phyloP scores from a whole-genome alignment of 2,113 vertebrate genomes.

The Pangasianodon hypophthalmus region DNA sequence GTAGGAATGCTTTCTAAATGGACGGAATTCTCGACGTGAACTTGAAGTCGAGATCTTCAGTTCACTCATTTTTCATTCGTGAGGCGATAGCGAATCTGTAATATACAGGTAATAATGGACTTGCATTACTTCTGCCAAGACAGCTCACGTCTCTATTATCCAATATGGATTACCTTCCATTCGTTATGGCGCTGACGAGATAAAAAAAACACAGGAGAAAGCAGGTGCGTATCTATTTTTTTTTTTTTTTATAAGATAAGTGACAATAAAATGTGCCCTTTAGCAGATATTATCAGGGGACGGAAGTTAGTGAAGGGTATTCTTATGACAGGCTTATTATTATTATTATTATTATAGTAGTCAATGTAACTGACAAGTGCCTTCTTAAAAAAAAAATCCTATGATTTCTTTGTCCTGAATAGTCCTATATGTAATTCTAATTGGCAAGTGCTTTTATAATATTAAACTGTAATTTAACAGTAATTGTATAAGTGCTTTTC shows the following conservation, averaged over 20 bases:
- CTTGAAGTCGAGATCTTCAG: slow-evolving; percentile 53
- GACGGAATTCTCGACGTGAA: slow-evolving; percentile 66
- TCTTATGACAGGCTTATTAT: background rate
- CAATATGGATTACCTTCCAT: slow-evolving; percentile 99
- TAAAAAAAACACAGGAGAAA: slow-evolving; percentile 28
- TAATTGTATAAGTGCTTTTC: slow-evolving; percentile 65
- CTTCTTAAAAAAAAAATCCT: background rate
- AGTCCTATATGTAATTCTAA: slow-evolving; percentile 14
- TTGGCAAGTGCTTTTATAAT: slow-evolving; percentile 47
- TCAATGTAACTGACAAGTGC: slow-evolving; percentile 7
- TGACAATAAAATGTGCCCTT: slow-evolving; percentile 32
- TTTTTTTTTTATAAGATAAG: slow-evolving; percentile 26
- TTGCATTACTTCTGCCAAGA: slow-evolving; percentile 62
- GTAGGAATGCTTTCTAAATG: slow-evolving; percentile 74
- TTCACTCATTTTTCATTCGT: slow-evolving; percentile 34
- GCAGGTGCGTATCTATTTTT: slow-evolving; percentile 55
- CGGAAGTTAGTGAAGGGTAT: background rate
- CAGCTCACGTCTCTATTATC: slow-evolving; percentile 80
- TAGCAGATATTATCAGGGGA: slow-evolving; percentile 38
- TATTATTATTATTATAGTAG: slow-evolving; percentile 28
- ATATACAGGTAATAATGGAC: slow-evolving; percentile 77
- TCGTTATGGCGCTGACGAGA: slow-evolving; percentile 61
- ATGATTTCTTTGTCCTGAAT: slow-evolving; percentile 25
- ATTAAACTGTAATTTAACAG: slow-evolving; percentile 63
- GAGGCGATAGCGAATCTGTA: slow-evolving; percentile 74